These are phyloP conservation scores for Antheraea assamensis DNA, from an alignment of 2,888 invertebrate genomes.

Conservation along the genomic window DNA sequence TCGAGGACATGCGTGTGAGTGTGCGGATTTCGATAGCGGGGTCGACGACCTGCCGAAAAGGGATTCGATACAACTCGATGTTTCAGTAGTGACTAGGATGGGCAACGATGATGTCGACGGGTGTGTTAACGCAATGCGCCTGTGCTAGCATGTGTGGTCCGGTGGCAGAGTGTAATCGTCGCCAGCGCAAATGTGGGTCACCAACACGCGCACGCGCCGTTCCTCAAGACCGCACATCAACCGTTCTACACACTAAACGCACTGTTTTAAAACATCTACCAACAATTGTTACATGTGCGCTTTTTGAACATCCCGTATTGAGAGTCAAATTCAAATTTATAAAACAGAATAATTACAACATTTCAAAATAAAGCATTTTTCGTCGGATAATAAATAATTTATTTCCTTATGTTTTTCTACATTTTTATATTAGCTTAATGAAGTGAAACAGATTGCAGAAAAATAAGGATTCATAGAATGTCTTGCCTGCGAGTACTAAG, in stretches of 20 bases:
- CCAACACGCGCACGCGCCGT: conserved; percentile 66
- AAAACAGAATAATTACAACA: not conserved
- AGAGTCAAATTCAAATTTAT: not conserved
- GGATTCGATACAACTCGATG: conserved; percentile 70
- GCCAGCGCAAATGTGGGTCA: conserved; percentile 72
- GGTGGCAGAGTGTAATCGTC: conserved; percentile 54
- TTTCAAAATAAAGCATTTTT: not conserved
- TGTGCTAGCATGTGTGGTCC: conserved; percentile 59
- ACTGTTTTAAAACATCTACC: conserved; percentile 17
- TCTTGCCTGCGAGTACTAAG: not conserved
- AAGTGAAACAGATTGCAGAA: not conserved
- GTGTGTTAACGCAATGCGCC: conserved; percentile 40
- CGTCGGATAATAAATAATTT: not conserved
- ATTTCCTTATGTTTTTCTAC: not conserved
- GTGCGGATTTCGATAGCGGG: conserved; percentile 81
- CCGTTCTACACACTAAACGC: conserved; percentile 28
- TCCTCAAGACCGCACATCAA: conserved; percentile 57
- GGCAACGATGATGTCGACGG: conserved; percentile 52
- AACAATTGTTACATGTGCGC: not conserved
- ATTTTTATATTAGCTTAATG: not conserved
- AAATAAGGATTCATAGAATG: not conserved
- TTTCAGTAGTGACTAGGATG: conserved; percentile 62
- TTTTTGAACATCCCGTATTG: not conserved
- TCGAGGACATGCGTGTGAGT: conserved; percentile 72
- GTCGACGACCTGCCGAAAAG: conserved; percentile 77